Evolutionary conservation across 2,888 invertebrate species (phyloP), one percentile per base, ranked within the genome.

Genomic region (Eurois occulta): DNA sequence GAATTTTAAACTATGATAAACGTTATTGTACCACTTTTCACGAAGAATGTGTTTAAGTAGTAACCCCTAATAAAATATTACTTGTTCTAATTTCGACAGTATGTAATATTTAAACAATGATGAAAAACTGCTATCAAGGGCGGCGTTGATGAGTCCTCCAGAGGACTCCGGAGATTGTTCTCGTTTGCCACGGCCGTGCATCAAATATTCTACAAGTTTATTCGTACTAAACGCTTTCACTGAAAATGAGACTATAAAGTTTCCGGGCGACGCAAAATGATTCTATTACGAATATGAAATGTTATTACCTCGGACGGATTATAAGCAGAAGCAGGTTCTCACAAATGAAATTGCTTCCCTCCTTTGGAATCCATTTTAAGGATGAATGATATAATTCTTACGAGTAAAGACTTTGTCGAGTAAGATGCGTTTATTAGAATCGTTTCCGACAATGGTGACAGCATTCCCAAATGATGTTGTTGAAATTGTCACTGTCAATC

Each of bases 261-360:
- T 96, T 95, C 95, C 94, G 93, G 92, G 95, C 95, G 96, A 95
- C 96, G 95, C 94, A 94, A 94, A 96, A 95, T 96, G 96, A 96
- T 96, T 96, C 96, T 96, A 96, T 96, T 96, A 96, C 95, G 96
- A 96, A 96, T 96, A 96, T 96, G 96, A 96, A 96, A 96, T 96
- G 96, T 95, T 96, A 96, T 96, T 96, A 96, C 96, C 94, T 95
- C 92, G 95, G 96, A 96, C 95, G 96, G 96, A 96, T 96, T 96
- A 96, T 96, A 96, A 96, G 96, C 94, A 96, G 95, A 89, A 96
- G 95, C 96, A 95, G 96, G 96, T 96, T 96, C 94, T 95, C 94
- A 95, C 95, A 96, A 96, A 96, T 96, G 96, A 96, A 96, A 96
- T 96, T 96, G 95, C 96, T 96, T 95, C 94, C 94, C 95, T 95